These are phyloP conservation scores for Xenopus laevis DNA, from an alignment of 2,113 vertebrate genomes.

Conservation along the genomic window DNA sequence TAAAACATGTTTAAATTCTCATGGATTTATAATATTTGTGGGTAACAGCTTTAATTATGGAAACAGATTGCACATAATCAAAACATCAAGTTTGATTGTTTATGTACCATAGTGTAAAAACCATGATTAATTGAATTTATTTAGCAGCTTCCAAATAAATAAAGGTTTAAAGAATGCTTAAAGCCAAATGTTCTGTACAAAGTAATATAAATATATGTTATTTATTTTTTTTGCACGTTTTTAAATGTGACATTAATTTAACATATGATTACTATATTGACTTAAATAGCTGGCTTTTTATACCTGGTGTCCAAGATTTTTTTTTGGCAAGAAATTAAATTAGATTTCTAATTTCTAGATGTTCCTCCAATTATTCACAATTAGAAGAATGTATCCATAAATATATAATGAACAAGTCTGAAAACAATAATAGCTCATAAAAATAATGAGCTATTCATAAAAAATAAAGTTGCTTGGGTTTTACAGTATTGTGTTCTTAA, in stretches of 20 bases:
- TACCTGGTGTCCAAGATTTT: background rate
- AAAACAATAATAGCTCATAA: too few relatives aligned
- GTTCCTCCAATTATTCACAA: slow-evolving; percentile 16
- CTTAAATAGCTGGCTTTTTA: slow-evolving; percentile 19
- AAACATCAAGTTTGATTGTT: slow-evolving; percentile 40
- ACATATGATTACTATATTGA: slow-evolving; percentile 6
- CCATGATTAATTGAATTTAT: slow-evolving; percentile 43
- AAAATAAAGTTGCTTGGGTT: too few relatives aligned
- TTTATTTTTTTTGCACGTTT: slow-evolving; percentile 1
- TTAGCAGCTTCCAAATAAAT: slow-evolving; percentile 25
- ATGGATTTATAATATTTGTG: slow-evolving; percentile 16
- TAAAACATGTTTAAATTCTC: background rate
- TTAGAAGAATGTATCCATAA: background rate
- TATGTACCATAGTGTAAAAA: slow-evolving; percentile 34
- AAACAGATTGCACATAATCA: slow-evolving; percentile 41
- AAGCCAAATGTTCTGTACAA: slow-evolving; percentile 21
- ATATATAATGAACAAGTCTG: too few relatives aligned
- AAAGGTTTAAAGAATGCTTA: slow-evolving; percentile 19
- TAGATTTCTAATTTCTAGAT: slow-evolving; percentile 13
- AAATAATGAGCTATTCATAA: too few relatives aligned
- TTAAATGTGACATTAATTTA: slow-evolving; percentile 12
- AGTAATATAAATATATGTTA: background rate
- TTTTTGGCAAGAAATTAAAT: slow-evolving; percentile 21
- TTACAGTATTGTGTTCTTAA: background rate
- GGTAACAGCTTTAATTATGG: slow-evolving; percentile 32